Conservation (phyloP, 2,113 vertebrate genomes). For the Taxidea taxus region DNA sequence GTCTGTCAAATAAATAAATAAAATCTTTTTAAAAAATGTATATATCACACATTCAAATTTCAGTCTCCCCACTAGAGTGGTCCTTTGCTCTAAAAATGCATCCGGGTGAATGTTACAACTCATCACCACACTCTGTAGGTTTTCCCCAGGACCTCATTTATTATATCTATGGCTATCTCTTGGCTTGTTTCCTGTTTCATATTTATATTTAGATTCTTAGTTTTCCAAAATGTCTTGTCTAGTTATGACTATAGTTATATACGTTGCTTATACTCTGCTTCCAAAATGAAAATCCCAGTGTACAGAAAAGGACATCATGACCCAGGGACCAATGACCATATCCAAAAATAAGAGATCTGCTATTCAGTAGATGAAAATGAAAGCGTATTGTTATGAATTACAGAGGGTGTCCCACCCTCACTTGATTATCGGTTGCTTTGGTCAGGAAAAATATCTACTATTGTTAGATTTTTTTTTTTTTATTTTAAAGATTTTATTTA, state of each 20-base stretch:
- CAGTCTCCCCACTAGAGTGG: not conserved
- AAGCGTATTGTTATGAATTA: not conserved
- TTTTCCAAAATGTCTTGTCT: not conserved
- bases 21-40: too few species aligned
- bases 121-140: not conserved
- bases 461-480: not conserved
- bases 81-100: not conserved
- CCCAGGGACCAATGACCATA: too few species aligned
- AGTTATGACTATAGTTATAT: not conserved
- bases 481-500: too few species aligned
- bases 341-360: not conserved
- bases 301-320: not conserved
- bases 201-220: not conserved
- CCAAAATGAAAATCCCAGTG: not conserved
- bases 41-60: not conserved
- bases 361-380: not conserved
- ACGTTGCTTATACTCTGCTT: not conserved
- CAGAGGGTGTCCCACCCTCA: not conserved
- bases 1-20: too few species aligned
- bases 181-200: not conserved
- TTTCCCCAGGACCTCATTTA: not conserved
- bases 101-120: not conserved
- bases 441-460: not conserved
- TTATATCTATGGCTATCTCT: not conserved
- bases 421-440: not conserved